Conservation (phyloP, 2,888 invertebrate genomes). For the Holacanthella duospinosa region DNA sequence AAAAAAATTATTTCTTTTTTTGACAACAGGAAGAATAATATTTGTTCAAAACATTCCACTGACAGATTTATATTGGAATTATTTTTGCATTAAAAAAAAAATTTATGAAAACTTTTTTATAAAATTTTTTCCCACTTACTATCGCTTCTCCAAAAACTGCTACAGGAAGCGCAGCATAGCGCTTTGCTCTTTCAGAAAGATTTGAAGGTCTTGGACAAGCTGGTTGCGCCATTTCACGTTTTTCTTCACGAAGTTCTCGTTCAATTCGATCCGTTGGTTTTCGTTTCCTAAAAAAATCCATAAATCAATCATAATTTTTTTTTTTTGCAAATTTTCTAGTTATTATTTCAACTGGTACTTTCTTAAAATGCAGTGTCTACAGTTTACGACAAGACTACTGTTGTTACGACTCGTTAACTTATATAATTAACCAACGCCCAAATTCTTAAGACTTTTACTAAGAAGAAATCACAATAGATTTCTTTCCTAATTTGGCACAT, state of each 20-base stretch:
- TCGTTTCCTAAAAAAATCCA: conserved; percentile 26
- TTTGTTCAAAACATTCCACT: too few relatives aligned
- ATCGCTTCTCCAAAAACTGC: conserved; percentile 80
- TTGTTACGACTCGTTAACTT: too few relatives aligned
- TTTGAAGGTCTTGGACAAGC: conserved; percentile 29
- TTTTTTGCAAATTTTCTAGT: neutral
- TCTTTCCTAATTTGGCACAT: too few relatives aligned
- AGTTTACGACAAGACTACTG: too few relatives aligned
- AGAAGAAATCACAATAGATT: too few relatives aligned
- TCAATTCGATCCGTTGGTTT: conserved; percentile 21
- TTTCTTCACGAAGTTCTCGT: conserved; percentile 19
- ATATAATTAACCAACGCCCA: too few relatives aligned
- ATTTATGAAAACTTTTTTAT: neutral
- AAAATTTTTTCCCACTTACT: conserved; percentile 46
- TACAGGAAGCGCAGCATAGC: conserved; percentile 74
- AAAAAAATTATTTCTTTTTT: neutral
- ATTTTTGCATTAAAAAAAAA: too few relatives aligned
- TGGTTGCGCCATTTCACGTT: conserved; percentile 24
- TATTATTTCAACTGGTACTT: neutral
- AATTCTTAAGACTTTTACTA: too few relatives aligned
- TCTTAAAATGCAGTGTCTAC: too few relatives aligned
- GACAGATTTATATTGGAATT: too few relatives aligned
- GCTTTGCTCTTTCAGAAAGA: conserved; percentile 34
- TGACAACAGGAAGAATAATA: too few relatives aligned
- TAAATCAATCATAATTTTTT: neutral